Evolutionary conservation across 2,113 vertebrate genomes (phyloP).

Genomic region (Aplodontia rufa): DNA sequence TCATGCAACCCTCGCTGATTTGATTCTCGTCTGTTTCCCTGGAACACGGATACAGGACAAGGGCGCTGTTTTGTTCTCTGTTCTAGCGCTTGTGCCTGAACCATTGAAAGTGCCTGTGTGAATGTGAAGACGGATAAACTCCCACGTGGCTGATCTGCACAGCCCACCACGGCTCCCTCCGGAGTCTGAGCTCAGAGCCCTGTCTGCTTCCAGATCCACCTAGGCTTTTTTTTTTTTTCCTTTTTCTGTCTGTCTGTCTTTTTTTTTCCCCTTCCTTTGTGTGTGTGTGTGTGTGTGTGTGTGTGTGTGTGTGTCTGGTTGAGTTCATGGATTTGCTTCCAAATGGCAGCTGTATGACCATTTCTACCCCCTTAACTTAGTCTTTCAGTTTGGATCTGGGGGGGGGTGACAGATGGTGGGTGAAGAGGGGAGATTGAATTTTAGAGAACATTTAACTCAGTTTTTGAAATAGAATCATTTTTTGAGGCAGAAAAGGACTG

Average conservation of each 20-base stretch:
- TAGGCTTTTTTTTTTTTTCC: not conserved
- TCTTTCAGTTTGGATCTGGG: not conserved
- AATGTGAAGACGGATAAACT: not conserved
- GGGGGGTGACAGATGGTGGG: not conserved
- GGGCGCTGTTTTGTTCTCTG: not conserved
- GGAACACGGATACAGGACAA: not conserved
- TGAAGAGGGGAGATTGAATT: not conserved
- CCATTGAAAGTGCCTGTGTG: rapidly evolving
- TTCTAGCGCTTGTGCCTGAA: not conserved
- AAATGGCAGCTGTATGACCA: not conserved
- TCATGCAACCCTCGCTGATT: not conserved
- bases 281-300: not conserved
- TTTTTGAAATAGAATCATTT: constrained; percentile 38
- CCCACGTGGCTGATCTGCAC: rapidly evolving
- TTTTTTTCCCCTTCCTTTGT: not conserved
- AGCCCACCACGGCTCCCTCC: not conserved
- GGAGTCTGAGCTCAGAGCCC: not conserved
- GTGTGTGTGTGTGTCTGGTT: not conserved
- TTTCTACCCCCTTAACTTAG: not conserved
- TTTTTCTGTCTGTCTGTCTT: no score
- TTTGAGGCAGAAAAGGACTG: not conserved
- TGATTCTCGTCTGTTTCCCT: not conserved
- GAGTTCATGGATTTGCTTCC: not conserved
- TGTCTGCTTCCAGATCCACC: not conserved
- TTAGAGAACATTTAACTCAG: constrained; percentile 10